Conservation (phyloP, 2,113 vertebrate genomes). For the Furnarius figulus region DNA sequence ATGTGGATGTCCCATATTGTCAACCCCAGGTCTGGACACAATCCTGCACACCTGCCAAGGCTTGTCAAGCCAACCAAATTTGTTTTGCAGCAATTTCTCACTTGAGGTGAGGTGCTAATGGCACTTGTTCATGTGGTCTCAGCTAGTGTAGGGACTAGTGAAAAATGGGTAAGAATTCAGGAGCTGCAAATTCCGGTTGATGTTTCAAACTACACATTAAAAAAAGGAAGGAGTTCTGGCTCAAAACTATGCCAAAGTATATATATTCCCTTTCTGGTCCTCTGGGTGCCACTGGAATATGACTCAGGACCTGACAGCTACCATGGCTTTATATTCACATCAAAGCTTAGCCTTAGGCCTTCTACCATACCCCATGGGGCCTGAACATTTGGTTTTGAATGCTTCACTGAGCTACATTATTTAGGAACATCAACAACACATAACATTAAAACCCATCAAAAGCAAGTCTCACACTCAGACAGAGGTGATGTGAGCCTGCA, state of each 20-base stretch:
- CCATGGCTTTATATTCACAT: slow-evolving; percentile 17
- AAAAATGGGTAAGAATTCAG: not conserved
- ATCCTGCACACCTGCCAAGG: not conserved
- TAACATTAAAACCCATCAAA: not conserved
- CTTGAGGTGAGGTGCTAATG: not conserved
- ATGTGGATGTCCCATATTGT: not conserved
- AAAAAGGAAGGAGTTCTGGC: not conserved
- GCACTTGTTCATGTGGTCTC: not conserved
- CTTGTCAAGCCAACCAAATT: not conserved
- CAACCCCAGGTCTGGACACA: not conserved
- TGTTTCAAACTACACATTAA: not conserved
- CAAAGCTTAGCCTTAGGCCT: slow-evolving; percentile 1
- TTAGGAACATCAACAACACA: not conserved
- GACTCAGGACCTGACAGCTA: not conserved
- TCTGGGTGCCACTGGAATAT: not conserved
- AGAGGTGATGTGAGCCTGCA: not conserved
- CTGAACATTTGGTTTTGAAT: not conserved
- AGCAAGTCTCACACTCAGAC: not conserved
- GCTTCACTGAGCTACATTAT: not conserved
- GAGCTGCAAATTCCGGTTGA: not conserved
- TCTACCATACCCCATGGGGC: not conserved
- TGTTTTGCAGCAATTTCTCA: not conserved
- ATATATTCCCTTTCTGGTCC: not conserved
- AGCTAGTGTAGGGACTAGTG: not conserved
- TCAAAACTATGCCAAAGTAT: not conserved